These are phyloP conservation scores for Trichogramma evanescens DNA, from an alignment of 2,888 invertebrate species.

Conservation along the genomic window DNA sequence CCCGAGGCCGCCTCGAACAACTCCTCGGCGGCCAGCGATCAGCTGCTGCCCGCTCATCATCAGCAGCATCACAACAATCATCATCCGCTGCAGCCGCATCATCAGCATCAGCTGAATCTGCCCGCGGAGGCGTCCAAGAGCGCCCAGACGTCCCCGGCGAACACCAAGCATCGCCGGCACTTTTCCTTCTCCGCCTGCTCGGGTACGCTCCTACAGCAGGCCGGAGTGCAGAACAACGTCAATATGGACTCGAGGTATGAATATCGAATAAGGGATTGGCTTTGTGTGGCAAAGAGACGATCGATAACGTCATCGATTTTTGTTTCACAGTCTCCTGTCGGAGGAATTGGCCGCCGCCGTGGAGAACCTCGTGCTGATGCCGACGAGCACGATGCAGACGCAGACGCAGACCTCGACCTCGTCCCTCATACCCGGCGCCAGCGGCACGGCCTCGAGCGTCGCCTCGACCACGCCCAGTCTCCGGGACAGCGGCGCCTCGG, in stretches of 20 bases:
- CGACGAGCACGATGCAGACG: conserved; percentile 39
- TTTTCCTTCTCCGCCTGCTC: conserved; percentile 49
- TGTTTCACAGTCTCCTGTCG: conserved; percentile 38
- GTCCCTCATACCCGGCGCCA: conserved; percentile 39
- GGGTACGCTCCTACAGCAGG: conserved; percentile 42
- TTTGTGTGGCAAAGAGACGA: not conserved
- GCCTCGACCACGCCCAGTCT: not conserved
- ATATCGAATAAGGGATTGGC: conserved; percentile 26
- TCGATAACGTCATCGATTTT: not conserved
- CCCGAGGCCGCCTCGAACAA: not conserved
- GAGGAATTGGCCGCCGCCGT: conserved; percentile 56
- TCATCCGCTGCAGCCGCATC: not conserved
- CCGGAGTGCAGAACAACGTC: conserved; percentile 11
- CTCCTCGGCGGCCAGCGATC: not conserved
- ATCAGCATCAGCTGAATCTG: conserved; percentile 18
- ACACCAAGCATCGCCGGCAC: conserved; percentile 51
- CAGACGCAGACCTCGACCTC: conserved; percentile 52
- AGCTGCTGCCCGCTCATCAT: not conserved
- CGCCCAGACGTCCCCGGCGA: conserved; percentile 42
- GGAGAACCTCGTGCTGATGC: conserved; percentile 52
- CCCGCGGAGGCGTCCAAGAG: conserved; percentile 43
- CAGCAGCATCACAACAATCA: not conserved
- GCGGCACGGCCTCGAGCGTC: not conserved
- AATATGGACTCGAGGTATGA: conserved; percentile 45
- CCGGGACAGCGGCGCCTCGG: conserved; percentile 21